Base-by-base conservation (phyloP, 2,797 vertebrate genomes). In the Discoglossus pictus region DNA sequence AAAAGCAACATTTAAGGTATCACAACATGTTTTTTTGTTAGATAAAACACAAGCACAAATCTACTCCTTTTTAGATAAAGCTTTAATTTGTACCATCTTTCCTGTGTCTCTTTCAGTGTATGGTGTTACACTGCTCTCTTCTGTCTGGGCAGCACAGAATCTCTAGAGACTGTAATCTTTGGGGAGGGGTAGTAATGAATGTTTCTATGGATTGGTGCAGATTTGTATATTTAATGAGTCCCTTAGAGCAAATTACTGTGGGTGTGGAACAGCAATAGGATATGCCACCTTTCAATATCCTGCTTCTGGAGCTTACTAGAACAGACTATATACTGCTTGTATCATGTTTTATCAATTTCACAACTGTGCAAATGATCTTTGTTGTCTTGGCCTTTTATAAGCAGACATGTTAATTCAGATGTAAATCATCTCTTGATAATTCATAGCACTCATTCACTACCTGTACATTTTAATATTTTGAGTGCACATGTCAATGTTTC, bases 141-240 rank as follows among this genome's bases (percentile, higher is more conserved):
- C n/a, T n/a, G n/a, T n/a, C n/a, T n/a, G n/a, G n/a, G n/a, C n/a
- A n/a, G n/a, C n/a, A n/a, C 20, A 1, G 8, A 6, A 36, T 24
- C 65, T 34, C 65, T 6, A 36, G 65, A 25, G 47, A 52, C 6
- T 31, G 27, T 4, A 31, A 31, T 4, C 6, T 13, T 23, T 46
- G 56, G 59, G 8, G 6, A 40, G 2, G 52, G 51, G 6, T 27
- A 18, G 4, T 52, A 25, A 31, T 36, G 25, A 21, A 12, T 40
- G 44, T 51, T 59, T 59, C 44, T 21, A 10, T 50, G 46, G 52
- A 17, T 24, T 52, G 65, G 13, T 24, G 50, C 48, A 38, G 23
- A 68, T 68, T 38, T 68, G 3, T 54, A 16, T 24, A n/a, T 36
- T 39, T 68, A 67, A 68, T 60, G 31, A 68, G 48, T 54, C 66